Conservation (phyloP, 2,113 vertebrate species). For the Chroicocephalus ridibundus region DNA sequence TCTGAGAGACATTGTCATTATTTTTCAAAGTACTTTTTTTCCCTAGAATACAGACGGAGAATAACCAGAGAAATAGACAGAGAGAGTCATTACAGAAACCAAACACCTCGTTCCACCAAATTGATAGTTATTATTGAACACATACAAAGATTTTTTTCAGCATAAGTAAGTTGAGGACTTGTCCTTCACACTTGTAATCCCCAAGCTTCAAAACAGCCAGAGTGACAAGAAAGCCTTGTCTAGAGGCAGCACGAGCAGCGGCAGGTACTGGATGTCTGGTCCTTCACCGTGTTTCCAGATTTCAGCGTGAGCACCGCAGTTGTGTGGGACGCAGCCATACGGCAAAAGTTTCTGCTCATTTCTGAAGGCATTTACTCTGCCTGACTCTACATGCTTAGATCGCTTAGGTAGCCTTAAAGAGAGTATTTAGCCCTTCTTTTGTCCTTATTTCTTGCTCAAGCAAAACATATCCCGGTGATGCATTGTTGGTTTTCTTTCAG, state of each 20-base stretch:
- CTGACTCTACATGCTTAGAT: neutral
- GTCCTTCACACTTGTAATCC: neutral
- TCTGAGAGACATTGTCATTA: slow-evolving; percentile 58
- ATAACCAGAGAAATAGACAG: neutral
- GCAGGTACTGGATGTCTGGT: neutral
- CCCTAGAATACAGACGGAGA: neutral
- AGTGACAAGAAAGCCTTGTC: neutral
- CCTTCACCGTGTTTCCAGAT: neutral
- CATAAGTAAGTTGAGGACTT: neutral
- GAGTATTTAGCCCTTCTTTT: neutral
- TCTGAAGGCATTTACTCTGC: neutral
- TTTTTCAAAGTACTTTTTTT: slow-evolving; percentile 30
- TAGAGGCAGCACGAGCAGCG: neutral
- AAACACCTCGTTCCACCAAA: neutral
- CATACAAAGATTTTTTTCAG: neutral
- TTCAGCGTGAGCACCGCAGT: neutral
- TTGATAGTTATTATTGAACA: neutral
- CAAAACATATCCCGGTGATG: neutral
- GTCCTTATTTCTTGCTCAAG: neutral
- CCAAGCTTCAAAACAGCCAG: neutral
- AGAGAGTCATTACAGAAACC: neutral
- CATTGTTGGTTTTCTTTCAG: neutral
- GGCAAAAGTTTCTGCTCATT: neutral
- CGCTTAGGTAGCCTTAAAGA: neutral
- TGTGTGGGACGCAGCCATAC: neutral